These are phyloP conservation scores for Perca schrenkii DNA, from an alignment of 2,113 vertebrate genomes.

Conservation along the genomic window DNA sequence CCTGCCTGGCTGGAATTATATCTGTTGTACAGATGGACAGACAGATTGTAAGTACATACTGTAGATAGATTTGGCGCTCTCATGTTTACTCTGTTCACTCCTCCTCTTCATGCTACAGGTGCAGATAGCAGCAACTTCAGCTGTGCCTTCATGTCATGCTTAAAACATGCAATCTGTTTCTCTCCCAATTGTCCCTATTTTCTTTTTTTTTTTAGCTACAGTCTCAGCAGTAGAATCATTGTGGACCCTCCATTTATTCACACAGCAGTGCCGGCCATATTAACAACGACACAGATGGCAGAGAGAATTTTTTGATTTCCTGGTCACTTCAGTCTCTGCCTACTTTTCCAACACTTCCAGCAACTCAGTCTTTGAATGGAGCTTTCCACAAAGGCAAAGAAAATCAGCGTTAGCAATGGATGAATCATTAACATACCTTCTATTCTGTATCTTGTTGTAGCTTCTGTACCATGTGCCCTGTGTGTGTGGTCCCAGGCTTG, in stretches of 20 bases:
- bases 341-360: slow-evolving; percentile 42
- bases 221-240: slow-evolving; percentile 36
- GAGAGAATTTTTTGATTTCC: slow-evolving; percentile 57
- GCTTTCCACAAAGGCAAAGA: slow-evolving; percentile 42
- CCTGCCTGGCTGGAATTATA: neutral
- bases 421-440: slow-evolving; percentile 51
- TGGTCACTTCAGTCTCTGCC: slow-evolving; percentile 27
- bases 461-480: slow-evolving; percentile 25
- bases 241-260: slow-evolving; percentile 38
- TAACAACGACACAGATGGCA: slow-evolving; percentile 59
- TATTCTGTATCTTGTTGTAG: slow-evolving; percentile 33
- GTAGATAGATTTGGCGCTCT: neutral
- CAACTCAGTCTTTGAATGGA: slow-evolving; percentile 12
- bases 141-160: slow-evolving; percentile 68
- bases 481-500: slow-evolving; percentile 65
- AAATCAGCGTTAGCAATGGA: slow-evolving; percentile 24
- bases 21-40: neutral
- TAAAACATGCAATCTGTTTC: slow-evolving; percentile 59
- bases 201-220: slow-evolving; percentile 14
- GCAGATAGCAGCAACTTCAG: slow-evolving; percentile 54
- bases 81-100: slow-evolving; percentile 19
- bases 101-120: slow-evolving; percentile 40
- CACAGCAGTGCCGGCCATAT: slow-evolving; percentile 19
- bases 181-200: neutral
- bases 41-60: neutral